Evolutionary conservation across 2,888 invertebrate species (phyloP).

Genomic region (Auanema sp.): DNA sequence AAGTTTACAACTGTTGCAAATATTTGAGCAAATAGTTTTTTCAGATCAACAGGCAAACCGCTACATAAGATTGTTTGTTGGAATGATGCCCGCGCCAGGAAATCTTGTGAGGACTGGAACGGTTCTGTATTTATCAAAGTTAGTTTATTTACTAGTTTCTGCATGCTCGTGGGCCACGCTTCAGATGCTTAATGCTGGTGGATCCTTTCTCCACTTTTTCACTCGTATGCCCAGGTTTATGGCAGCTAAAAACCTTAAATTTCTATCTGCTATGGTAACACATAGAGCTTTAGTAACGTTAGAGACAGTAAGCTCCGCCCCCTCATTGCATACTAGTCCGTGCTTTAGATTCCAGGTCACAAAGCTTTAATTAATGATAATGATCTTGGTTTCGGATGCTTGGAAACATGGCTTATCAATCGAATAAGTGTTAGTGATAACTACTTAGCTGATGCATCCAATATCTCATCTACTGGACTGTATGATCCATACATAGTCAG

Average conservation of each 20-base stretch:
- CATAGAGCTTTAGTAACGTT: slow-evolving; percentile 53
- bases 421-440: slow-evolving; percentile 66
- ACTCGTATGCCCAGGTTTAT: slow-evolving; percentile 80
- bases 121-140: slow-evolving; percentile 41
- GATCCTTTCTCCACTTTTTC: slow-evolving; percentile 76
- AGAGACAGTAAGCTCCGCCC: slow-evolving; percentile 13
- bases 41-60: slow-evolving; percentile 10
- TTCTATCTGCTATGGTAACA: slow-evolving; percentile 57
- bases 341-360: slow-evolving; percentile 66
- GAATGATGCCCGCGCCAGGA: slow-evolving; percentile 77
- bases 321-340: background rate
- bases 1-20: slow-evolving; percentile 63
- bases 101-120: slow-evolving; percentile 49
- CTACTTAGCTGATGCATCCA: slow-evolving; percentile 83
- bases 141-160: background rate
- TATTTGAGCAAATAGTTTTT: slow-evolving; percentile 9
- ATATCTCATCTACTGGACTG: slow-evolving; percentile 86
- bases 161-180: background rate
- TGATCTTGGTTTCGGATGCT: slow-evolving; percentile 76
- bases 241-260: slow-evolving; percentile 78
- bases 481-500: slow-evolving; percentile 83
- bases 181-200: slow-evolving; percentile 66
- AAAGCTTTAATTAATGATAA: slow-evolving; percentile 72
- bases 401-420: slow-evolving; percentile 91
- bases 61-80: slow-evolving; percentile 70